Conservation (phyloP, 53 echinoderm and acorn worm genomes). For the Mesocentrotus franciscanus region DNA sequence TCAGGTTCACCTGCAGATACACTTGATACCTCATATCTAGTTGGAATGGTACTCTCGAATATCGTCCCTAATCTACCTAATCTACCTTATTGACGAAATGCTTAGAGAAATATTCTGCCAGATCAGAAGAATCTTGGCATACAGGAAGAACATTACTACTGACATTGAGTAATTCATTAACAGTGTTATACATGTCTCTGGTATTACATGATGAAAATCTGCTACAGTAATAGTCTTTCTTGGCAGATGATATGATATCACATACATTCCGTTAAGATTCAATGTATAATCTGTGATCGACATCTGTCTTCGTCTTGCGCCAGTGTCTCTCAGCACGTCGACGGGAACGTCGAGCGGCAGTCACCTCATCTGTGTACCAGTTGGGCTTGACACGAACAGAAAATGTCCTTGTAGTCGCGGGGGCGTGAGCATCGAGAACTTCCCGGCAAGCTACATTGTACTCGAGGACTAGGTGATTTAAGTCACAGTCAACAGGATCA, state of each 20-base stretch:
- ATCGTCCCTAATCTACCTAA: neutral
- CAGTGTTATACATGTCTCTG: neutral
- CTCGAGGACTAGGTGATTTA: too few relatives aligned
- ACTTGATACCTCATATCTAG: neutral
- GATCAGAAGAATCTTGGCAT: neutral
- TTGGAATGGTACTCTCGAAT: neutral
- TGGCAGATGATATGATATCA: too few relatives aligned
- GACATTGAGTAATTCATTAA: neutral
- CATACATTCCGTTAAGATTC: too few relatives aligned
- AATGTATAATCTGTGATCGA: neutral
- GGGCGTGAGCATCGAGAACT: neutral
- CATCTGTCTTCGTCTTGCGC: neutral
- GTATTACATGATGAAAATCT: neutral
- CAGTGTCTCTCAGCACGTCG: slow-evolving; percentile 11
- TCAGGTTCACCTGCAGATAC: neutral
- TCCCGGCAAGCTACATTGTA: neutral
- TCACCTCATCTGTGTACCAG: neutral
- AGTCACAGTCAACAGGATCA: neutral
- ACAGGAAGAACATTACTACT: neutral
- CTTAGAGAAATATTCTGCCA: neutral
- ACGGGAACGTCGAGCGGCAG: neutral
- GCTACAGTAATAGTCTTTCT: neutral
- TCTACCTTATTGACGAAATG: neutral
- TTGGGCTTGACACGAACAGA: neutral
- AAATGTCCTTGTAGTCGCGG: neutral